These are phyloP conservation scores for Haliclona indistincta DNA, from an alignment of 37 sponge, comb jelly and placozoan species.

Conservation along the genomic window DNA sequence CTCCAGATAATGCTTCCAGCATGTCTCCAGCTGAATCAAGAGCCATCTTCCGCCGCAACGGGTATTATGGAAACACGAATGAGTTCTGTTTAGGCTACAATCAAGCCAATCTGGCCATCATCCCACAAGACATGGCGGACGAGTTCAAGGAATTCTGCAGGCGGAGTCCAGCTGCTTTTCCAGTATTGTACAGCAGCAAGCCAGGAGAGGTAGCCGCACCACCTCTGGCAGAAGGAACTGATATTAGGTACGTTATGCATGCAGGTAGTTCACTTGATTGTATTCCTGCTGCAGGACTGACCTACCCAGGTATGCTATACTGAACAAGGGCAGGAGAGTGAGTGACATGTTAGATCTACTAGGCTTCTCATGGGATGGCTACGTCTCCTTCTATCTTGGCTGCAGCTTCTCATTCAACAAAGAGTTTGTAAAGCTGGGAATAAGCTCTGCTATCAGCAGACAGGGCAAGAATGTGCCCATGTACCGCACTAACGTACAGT, in stretches of 20 bases:
- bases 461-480: slow-evolving; percentile 51
- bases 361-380: slow-evolving; percentile 66
- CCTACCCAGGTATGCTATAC: slow-evolving; percentile 65
- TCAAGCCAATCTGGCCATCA: slow-evolving; percentile 71
- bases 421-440: slow-evolving; percentile 42
- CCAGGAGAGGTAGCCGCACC: slow-evolving; percentile 76
- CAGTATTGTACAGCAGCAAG: slow-evolving; percentile 68
- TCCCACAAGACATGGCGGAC: slow-evolving; percentile 60
- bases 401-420: slow-evolving; percentile 90
- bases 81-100: slow-evolving; percentile 60
- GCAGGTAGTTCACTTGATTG: not conserved
- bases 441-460: slow-evolving; percentile 45
- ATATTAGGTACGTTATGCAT: slow-evolving; percentile 54
- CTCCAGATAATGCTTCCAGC: slow-evolving; percentile 36
- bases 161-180: slow-evolving; percentile 58
- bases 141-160: slow-evolving; percentile 79
- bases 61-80: slow-evolving; percentile 60
- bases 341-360: slow-evolving; percentile 42
- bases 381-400: slow-evolving; percentile 87
- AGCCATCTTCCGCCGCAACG: slow-evolving; percentile 40
- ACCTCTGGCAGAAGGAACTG: slow-evolving; percentile 68
- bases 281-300: slow-evolving; percentile 57
- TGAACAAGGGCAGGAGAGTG: slow-evolving; percentile 39
- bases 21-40: slow-evolving; percentile 57
- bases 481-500: slow-evolving; percentile 67